Percentiles rank a stretch among this genome's conserved stretches.
Evolutionary conservation across 2,888 invertebrate genomes (phyloP).

Genomic region (Isoperla grammatica): DNA sequence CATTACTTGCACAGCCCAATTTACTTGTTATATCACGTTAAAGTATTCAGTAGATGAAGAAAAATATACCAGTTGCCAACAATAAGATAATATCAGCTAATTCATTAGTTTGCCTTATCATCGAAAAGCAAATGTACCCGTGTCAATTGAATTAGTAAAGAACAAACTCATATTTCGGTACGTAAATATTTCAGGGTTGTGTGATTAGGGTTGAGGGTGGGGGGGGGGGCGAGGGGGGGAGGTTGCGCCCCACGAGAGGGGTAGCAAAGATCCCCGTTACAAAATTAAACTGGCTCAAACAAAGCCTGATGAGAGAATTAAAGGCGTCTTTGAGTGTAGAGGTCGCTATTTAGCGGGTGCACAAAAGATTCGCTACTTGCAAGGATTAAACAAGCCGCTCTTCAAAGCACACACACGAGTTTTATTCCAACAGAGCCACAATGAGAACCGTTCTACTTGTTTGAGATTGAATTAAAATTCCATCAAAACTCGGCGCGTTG

Average conservation of each 20-base stretch:
- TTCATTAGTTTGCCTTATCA: too few species aligned
- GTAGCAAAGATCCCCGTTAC: constrained; percentile 17
- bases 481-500: neutral
- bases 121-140: too few species aligned
- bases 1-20: too few species aligned
- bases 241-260: neutral
- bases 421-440: too few species aligned
- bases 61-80: too few species aligned
- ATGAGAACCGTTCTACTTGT: neutral
- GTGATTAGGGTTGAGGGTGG: too few species aligned
- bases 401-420: neutral
- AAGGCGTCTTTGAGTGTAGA: constrained; percentile 10
- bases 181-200: too few species aligned
- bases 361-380: neutral
- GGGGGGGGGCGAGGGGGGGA: neutral
- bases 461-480: constrained; percentile 8
- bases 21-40: too few species aligned
- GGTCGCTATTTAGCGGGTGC: neutral
- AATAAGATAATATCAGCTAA: too few species aligned
- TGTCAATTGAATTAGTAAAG: too few species aligned
- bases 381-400: constrained; percentile 4
- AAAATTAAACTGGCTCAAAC: constrained; percentile 30
- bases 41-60: too few species aligned
- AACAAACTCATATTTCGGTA: too few species aligned
- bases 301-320: constrained; percentile 27